Percentiles rank a stretch among this genome's conserved stretches.
Conservation (phyloP, 2,113 vertebrate species). For the Ariopsis seemanni region DNA sequence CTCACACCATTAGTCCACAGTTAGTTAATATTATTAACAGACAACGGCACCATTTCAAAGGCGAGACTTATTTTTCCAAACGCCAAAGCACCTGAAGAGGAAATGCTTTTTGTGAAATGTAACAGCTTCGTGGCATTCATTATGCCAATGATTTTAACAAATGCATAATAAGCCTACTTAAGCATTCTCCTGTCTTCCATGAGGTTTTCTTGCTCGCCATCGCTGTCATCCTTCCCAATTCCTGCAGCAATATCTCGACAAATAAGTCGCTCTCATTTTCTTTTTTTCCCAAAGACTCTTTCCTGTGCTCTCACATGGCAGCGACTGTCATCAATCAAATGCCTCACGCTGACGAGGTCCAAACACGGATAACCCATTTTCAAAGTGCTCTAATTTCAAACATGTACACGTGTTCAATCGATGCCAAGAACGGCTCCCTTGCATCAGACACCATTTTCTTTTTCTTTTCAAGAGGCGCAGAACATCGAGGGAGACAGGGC, state of each 20-base stretch:
- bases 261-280: background rate
- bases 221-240: background rate
- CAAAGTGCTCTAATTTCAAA: slow-evolving; percentile 17
- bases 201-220: background rate
- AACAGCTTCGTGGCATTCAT: background rate
- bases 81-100: background rate
- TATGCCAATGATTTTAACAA: background rate
- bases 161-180: background rate
- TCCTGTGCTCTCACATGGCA: background rate
- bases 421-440: slow-evolving; percentile 10
- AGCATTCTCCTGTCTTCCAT: background rate
- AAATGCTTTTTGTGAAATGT: background rate
- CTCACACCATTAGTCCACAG: slow-evolving; percentile 29
- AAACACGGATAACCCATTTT: background rate
- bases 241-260: background rate
- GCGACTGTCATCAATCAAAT: background rate
- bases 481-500: slow-evolving; percentile 51
- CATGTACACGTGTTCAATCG: slow-evolving; percentile 10
- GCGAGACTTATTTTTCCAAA: background rate
- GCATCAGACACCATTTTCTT: slow-evolving; percentile 14
- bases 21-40: slow-evolving; percentile 61
- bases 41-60: slow-evolving; percentile 21
- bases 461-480: slow-evolving; percentile 48
- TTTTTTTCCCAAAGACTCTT: background rate
- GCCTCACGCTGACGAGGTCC: background rate